A percentile compares a stretch with the other conserved stretches of the same genome.
These are phyloP conservation scores for Cheirogaleus major DNA, from an alignment of 2,797 vertebrate genomes.

Conservation along the genomic window DNA sequence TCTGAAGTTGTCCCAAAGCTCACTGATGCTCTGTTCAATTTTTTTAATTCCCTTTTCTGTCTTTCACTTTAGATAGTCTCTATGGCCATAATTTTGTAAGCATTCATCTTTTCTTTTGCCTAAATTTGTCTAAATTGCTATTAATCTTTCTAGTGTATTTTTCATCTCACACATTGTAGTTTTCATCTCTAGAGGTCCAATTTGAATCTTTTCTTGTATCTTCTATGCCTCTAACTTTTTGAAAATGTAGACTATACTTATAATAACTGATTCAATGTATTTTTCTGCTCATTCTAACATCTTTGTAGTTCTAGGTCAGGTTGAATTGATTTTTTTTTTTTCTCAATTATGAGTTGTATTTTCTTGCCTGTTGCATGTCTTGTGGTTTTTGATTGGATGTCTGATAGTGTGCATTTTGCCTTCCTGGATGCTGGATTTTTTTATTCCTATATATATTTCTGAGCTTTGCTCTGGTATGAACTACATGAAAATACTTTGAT, in stretches of 20 bases:
- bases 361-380: not conserved
- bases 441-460: slow-evolving; percentile 25
- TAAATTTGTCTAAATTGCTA: not conserved
- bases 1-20: not conserved
- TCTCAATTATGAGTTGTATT: not conserved
- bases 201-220: not conserved
- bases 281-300: slow-evolving; percentile 18
- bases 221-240: not conserved
- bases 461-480: not conserved
- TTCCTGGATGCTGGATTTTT: not conserved
- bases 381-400: not conserved
- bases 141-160: not conserved
- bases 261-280: not conserved
- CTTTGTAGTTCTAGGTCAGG: not conserved
- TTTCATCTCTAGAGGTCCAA: not conserved
- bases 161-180: not conserved
- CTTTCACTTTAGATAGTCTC: not conserved
- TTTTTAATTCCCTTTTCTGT: not conserved
- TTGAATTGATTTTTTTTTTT: not conserved
- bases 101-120: not conserved
- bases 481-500: slow-evolving; percentile 38
- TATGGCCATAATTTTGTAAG: not conserved
- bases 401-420: not conserved
- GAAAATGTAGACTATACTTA: not conserved
- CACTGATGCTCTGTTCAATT: not conserved